Evolutionary conservation across 2,797 vertebrate genomes (phyloP), one percentile per base, ranked within the genome.

Genomic region (Cebuella pygmaea): DNA sequence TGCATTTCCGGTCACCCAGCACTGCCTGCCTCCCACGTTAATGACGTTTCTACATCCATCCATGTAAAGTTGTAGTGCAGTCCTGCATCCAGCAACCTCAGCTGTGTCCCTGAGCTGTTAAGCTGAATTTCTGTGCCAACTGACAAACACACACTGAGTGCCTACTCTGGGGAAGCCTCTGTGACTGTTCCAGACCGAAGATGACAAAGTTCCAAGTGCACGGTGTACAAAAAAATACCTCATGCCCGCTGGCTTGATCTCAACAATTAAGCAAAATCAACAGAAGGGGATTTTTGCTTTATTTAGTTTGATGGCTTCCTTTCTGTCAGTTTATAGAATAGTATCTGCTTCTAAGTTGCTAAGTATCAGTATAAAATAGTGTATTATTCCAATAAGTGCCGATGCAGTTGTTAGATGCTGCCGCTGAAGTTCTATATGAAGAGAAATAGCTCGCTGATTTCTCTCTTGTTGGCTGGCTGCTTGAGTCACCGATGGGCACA

Each of bases 371-470:
- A 24, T 44, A 26, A 88, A 94, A 55, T 55, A 55, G 75, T 30
- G 4, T 13, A 19, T 82, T 83, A 14, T 46, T 70, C 14, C 10
- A 30, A 19, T 9, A 39, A 33, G 61, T 61, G 79, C 79, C 78
- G 46, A 15, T 41, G 7, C 5, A 5, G 48, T 36, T 57, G 12
- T 75, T 78, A 81, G 46, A 44, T 30, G 72, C 86, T n/a, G 4
- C n/a, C 7, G 0, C 76, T 4, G 10, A 30, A 75, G 67, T 26
- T 15, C 3, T n/a, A n/a, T n/a, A n/a, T n/a, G n/a, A n/a, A n/a
- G n/a, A n/a, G n/a, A n/a, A n/a, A n/a, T n/a, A n/a, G 9, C 41
- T 36, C 50, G 44, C 50, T 33, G 39, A 41, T 55, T 48, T 72
- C 76, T 84, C 33, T 27, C 22, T 50, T 55, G 46, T 26, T 9